Evolutionary conservation across 1,140 invertebrate genomes (phyloP).

Genomic region (Zeugodacus cucurbitae): DNA sequence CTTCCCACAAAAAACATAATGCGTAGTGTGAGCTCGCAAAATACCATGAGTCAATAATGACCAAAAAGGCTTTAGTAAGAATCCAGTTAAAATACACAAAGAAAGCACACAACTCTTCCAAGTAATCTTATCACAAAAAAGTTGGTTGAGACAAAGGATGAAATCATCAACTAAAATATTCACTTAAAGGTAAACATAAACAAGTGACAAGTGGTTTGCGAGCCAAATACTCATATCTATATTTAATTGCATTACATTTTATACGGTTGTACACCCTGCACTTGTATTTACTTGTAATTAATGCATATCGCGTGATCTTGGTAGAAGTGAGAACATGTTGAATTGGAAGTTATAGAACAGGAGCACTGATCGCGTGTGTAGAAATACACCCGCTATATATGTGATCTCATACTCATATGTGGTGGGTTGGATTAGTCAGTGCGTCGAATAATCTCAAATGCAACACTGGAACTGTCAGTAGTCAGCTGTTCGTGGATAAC

Average conservation of each 20-base stretch:
- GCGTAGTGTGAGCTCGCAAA: neutral
- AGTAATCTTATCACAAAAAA: neutral
- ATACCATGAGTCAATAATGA: neutral
- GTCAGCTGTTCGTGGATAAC: no score
- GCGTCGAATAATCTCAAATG: no score
- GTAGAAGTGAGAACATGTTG: neutral
- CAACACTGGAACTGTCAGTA: no score
- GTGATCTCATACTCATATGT: no score
- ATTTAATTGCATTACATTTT: neutral
- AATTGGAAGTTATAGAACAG: no score
- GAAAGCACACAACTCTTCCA: neutral
- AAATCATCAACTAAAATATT: neutral
- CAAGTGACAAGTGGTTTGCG: neutral
- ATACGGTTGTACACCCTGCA: neutral
- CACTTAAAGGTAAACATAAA: neutral
- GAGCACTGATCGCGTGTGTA: no score
- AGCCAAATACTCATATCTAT: neutral
- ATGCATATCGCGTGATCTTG: neutral
- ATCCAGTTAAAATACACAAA: neutral
- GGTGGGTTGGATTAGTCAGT: no score
- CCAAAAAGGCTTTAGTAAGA: neutral
- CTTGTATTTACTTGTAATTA: neutral
- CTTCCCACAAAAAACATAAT: neutral
- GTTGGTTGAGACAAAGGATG: neutral
- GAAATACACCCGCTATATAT: no score